phyloP scores from a whole-genome alignment of 2,888 invertebrate genomes.

The Idaea dimidiata region DNA sequence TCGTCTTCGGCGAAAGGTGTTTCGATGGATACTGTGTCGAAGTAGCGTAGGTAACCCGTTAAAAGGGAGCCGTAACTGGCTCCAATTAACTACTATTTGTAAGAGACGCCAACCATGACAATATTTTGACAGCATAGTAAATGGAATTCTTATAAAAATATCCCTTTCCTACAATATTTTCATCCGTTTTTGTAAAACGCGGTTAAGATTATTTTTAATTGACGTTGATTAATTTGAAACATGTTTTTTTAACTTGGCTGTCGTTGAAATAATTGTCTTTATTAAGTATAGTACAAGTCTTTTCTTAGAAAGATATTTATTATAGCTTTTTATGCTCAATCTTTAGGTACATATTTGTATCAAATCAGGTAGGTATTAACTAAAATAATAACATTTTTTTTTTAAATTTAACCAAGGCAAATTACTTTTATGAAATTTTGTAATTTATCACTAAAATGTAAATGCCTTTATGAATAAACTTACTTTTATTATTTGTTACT shows the following conservation, averaged over 20 bases:
- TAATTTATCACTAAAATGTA: too few species aligned
- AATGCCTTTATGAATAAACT: too few species aligned
- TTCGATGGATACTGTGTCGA: too few species aligned
- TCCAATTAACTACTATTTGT: slow-evolving; percentile 4
- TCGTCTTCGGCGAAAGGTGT: too few species aligned
- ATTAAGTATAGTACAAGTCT: not conserved
- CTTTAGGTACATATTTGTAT: too few species aligned
- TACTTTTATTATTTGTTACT: too few species aligned
- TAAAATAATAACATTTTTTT: too few species aligned
- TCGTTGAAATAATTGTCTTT: not conserved
- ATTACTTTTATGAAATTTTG: too few species aligned
- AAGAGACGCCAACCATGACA: not conserved
- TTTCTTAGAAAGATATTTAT: not conserved
- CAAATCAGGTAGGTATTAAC: too few species aligned
- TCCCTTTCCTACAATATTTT: slow-evolving; percentile 2
- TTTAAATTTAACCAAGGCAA: too few species aligned
- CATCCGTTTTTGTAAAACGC: slow-evolving; percentile 5
- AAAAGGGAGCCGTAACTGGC: not conserved
- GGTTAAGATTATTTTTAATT: slow-evolving; percentile 16
- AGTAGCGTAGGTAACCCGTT: too few species aligned
- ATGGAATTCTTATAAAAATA: slow-evolving; percentile 13
- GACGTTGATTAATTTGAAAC: slow-evolving; percentile 14
- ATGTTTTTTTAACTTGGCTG: not conserved
- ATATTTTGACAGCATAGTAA: slow-evolving; percentile 4
- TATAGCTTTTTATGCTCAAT: not conserved